phyloP scores from a whole-genome alignment of 1,140 invertebrate species.

The Temnothorax curvispinosus region DNA sequence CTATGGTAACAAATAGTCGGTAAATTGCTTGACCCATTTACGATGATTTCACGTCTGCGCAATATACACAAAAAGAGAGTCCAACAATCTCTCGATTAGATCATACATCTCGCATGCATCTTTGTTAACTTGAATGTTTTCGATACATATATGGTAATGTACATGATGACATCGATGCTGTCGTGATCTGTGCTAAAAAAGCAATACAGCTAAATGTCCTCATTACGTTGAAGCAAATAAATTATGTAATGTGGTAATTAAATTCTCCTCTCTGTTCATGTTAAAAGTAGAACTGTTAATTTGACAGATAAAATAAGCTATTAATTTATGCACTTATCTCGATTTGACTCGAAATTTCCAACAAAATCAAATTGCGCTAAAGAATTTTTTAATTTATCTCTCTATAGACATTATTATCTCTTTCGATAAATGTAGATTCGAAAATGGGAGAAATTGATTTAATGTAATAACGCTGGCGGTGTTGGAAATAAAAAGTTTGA shows the following conservation, averaged over 20 bases:
- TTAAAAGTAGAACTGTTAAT: not conserved
- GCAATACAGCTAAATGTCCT: not conserved
- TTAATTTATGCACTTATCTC: slow-evolving; percentile 11
- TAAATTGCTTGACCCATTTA: slow-evolving; percentile 28
- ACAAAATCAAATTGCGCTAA: not conserved
- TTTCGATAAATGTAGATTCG: not conserved
- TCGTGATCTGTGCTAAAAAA: not conserved
- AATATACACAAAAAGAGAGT: not conserved
- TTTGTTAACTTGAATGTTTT: slow-evolving; percentile 13
- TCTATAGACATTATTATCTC: not conserved
- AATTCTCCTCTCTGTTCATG: not conserved
- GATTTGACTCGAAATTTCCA: not conserved
- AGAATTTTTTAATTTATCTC: not conserved
- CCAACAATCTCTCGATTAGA: slow-evolving; percentile 10
- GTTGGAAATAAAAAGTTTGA: not conserved
- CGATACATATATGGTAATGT: not conserved
- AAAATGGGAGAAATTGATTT: not conserved
- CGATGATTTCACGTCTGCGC: slow-evolving; percentile 2
- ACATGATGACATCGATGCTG: not conserved
- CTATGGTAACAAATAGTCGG: slow-evolving; percentile 3
- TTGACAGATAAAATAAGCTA: not conserved
- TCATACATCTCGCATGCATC: not conserved
- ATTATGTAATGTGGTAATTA: not conserved
- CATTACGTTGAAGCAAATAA: not conserved
- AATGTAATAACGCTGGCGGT: not conserved